Evolutionary conservation across 2,113 vertebrate species (phyloP).

Genomic region (Tylochromis polylepis): DNA sequence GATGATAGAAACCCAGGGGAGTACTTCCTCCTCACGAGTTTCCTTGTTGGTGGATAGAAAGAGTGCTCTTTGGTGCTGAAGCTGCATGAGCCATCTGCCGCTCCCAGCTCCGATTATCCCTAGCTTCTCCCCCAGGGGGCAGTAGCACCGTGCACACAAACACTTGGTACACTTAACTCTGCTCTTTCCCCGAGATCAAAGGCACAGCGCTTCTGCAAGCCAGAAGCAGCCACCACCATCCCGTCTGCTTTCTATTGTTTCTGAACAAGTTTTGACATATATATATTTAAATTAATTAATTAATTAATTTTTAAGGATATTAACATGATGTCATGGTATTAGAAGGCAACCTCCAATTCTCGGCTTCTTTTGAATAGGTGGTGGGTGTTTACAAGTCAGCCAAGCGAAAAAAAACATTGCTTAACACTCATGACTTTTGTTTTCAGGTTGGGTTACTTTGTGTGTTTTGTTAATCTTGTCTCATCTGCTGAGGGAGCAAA

Average conservation of each 20-base stretch:
- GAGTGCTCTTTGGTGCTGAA: constrained; percentile 45
- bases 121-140: constrained; percentile 60
- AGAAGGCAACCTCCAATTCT: constrained; percentile 16
- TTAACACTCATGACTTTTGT: constrained; percentile 12
- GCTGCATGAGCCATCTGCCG: constrained; percentile 44
- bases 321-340: constrained; percentile 42
- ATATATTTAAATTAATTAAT: accelerated
- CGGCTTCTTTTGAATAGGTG: constrained; percentile 4
- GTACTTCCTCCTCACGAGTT: constrained; percentile 35
- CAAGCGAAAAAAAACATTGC: constrained; percentile 27
- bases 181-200: constrained; percentile 44
- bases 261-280: constrained; percentile 37
- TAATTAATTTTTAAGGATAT: neutral
- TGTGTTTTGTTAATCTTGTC: constrained; percentile 48
- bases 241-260: constrained; percentile 11
- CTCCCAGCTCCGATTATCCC: constrained; percentile 29
- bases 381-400: constrained; percentile 15
- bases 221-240: constrained; percentile 4
- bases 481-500: constrained; percentile 32
- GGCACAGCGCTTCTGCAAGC: constrained; percentile 7
- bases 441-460: constrained; percentile 41
- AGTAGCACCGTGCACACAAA: constrained; percentile 54
- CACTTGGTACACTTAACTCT: neutral
- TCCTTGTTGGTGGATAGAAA: constrained; percentile 48
- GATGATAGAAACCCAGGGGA: constrained; percentile 58